Percentiles rank a stretch among this genome's conserved stretches.
These are phyloP conservation scores for Galeopsomyia nigrocyanea DNA, from an alignment of 2,888 invertebrate genomes.

Conservation along the genomic window DNA sequence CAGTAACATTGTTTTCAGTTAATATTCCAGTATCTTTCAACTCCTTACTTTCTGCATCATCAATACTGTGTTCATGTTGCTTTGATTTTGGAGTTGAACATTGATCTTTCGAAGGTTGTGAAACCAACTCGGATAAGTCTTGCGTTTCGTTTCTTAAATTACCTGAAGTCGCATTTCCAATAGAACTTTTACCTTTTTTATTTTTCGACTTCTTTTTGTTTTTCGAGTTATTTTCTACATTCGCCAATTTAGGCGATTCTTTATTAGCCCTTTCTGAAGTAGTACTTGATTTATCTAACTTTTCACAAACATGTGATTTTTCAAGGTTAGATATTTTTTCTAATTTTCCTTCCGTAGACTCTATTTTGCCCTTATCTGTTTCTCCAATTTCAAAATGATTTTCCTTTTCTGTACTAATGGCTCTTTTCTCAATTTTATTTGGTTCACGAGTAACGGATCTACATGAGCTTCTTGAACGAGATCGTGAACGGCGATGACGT, in stretches of 20 bases:
- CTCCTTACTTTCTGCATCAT: no score
- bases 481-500: conserved; percentile 65
- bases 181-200: conserved; percentile 35
- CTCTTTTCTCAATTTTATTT: conserved; percentile 26
- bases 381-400: no score
- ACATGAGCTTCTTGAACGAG: conserved; percentile 59
- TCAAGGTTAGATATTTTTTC: conserved; percentile 46
- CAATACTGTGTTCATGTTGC: no score
- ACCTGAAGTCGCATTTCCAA: no score
- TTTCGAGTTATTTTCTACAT: conserved; percentile 27
- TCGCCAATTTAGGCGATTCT: conserved; percentile 26
- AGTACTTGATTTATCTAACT: conserved; percentile 28
- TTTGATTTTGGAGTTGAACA: no score
- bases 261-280: conserved; percentile 28
- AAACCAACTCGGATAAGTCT: no score
- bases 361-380: conserved; percentile 28
- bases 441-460: conserved; percentile 35
- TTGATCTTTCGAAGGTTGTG: no score
- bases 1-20: no score
- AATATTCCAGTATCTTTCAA: no score
- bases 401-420: conserved; percentile 13
- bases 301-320: conserved; percentile 42
- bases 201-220: conserved; percentile 51
- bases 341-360: conserved; percentile 45
- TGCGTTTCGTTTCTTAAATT: no score